Evolutionary conservation across 2,888 invertebrate genomes (phyloP).

Genomic region (Ecdyonurus torrentis): DNA sequence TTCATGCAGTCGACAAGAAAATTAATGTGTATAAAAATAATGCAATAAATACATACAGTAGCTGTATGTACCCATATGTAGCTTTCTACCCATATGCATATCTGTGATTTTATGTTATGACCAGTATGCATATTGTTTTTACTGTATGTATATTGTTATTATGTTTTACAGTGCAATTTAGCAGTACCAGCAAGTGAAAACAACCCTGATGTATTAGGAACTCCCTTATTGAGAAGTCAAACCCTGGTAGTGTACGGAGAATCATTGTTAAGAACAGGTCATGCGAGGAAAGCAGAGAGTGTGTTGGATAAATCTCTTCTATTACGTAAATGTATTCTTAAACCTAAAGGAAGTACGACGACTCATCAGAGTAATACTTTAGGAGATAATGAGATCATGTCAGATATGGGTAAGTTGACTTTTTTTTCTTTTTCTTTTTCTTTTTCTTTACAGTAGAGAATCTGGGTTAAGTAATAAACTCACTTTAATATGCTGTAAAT

Average conservation of each 20-base stretch:
- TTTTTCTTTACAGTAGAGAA: too few species aligned
- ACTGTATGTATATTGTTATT: constrained; percentile 1
- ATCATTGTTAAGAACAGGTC: constrained; percentile 44
- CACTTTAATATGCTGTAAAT: too few species aligned
- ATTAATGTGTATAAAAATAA: too few species aligned
- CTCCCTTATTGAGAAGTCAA: constrained; percentile 43
- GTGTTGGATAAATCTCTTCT: constrained; percentile 46
- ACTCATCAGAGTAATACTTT: constrained; percentile 17
- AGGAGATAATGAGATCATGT: constrained; percentile 30
- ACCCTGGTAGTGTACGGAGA: constrained; percentile 51
- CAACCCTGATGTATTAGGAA: constrained; percentile 39
- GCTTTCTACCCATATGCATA: too few species aligned
- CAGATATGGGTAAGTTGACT: constrained; percentile 34
- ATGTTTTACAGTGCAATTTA: constrained; percentile 44
- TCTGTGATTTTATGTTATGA: neutral
- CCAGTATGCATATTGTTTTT: constrained; percentile 1
- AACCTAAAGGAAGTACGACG: constrained; percentile 31
- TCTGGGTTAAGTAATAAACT: too few species aligned
- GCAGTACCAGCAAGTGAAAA: constrained; percentile 46
- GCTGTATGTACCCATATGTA: too few species aligned
- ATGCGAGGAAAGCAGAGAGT: constrained; percentile 50
- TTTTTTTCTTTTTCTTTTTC: too few species aligned
- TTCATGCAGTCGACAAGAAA: too few species aligned
- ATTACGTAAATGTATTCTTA: constrained; percentile 41
- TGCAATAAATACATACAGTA: too few species aligned